These are phyloP conservation scores for Polydrusus cervinus DNA, from an alignment of 2,888 invertebrate genomes.

Conservation along the genomic window DNA sequence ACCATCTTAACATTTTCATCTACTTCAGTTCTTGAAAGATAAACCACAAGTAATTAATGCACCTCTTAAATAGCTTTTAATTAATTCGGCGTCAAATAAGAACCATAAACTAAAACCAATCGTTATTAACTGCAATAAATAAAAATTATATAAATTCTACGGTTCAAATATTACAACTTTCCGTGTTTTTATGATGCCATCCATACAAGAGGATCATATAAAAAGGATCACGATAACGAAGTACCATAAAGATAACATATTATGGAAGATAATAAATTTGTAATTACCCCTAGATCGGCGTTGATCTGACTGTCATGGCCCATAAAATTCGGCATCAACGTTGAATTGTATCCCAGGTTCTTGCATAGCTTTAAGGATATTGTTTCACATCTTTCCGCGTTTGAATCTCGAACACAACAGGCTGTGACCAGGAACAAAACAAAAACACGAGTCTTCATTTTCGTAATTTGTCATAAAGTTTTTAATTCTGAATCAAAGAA, in stretches of 20 bases:
- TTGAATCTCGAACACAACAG: constrained; percentile 1
- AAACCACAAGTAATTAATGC: constrained; percentile 20
- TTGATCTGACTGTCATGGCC: constrained; percentile 87
- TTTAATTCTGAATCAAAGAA: constrained; percentile 26
- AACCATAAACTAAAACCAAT: constrained; percentile 13
- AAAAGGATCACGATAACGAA: constrained; percentile 54
- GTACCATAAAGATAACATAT: constrained; percentile 57
- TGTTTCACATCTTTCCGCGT: constrained; percentile 77
- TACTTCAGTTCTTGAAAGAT: constrained; percentile 9
- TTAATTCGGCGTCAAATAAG: constrained; percentile 11
- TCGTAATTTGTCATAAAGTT: constrained; percentile 10
- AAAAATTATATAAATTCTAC: constrained; percentile 44
- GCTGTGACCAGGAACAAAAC: constrained; percentile 34
- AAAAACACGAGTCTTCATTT: constrained; percentile 42
- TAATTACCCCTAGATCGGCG: constrained; percentile 83
- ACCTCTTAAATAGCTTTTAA: constrained; percentile 2
- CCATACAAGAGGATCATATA: constrained; percentile 48
- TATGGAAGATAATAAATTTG: constrained; percentile 51
- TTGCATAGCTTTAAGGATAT: constrained; percentile 87
- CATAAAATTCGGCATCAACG: constrained; percentile 90
- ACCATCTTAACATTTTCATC: too few species aligned
- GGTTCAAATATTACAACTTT: constrained; percentile 45
- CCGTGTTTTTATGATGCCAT: constrained; percentile 41
- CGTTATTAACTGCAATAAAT: constrained; percentile 39
- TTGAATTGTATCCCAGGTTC: constrained; percentile 89